phyloP scores from a whole-genome alignment of 2,113 vertebrate genomes.

The Athene cunicularia region DNA sequence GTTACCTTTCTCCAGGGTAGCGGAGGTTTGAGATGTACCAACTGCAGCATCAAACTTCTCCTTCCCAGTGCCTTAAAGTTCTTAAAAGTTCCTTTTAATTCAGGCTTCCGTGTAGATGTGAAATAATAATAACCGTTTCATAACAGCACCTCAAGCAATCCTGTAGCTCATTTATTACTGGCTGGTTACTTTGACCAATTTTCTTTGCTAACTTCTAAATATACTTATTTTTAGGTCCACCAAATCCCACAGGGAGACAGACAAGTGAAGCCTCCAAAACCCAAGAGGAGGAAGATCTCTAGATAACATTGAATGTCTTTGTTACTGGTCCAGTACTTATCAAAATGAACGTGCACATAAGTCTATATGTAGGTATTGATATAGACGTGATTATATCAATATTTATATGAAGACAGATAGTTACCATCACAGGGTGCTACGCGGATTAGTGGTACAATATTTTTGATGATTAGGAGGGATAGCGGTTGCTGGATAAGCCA shows the following conservation, averaged over 20 bases:
- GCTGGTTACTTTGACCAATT: neutral
- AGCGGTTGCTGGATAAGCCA: constrained; percentile 82
- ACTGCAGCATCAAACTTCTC: fast-evolving
- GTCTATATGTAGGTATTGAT: constrained; percentile 72
- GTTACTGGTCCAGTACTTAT: constrained; percentile 76
- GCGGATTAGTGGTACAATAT: constrained; percentile 74
- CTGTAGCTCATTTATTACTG: neutral
- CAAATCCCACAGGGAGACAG: constrained; percentile 93
- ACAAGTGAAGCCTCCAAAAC: constrained; percentile 95
- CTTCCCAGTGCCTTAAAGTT: neutral
- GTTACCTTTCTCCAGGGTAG: fast-evolving
- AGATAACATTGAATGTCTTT: constrained; percentile 97
- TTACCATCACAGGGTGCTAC: constrained; percentile 79
- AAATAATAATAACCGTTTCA: fast-evolving
- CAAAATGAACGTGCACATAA: constrained; percentile 68
- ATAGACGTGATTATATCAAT: constrained; percentile 52
- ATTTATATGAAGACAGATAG: constrained; percentile 71
- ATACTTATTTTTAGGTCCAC: constrained; percentile 77
- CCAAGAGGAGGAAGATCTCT: constrained; percentile 99
- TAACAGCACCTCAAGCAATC: neutral
- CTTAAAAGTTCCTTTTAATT: neutral
- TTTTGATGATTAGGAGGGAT: constrained; percentile 77
- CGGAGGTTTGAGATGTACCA: neutral
- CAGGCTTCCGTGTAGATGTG: fast-evolving
- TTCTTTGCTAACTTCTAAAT: neutral